These are phyloP conservation scores for Condylura cristata DNA, from an alignment of 2,113 vertebrate genomes.

Conservation along the genomic window DNA sequence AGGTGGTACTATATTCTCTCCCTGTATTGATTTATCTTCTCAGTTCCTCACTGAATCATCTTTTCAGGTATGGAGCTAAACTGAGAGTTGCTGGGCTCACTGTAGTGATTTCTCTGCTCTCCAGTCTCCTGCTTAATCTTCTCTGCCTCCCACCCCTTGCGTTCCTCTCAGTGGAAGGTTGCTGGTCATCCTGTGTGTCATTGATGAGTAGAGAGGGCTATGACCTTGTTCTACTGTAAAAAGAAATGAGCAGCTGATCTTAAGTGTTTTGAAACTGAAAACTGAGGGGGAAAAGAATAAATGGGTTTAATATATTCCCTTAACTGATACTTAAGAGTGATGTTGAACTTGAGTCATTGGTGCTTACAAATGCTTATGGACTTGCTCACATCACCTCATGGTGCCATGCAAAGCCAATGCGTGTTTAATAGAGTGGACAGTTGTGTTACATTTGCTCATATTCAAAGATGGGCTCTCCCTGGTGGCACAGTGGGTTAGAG, in stretches of 20 bases:
- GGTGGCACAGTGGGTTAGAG: too few species aligned
- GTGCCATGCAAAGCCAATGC: not conserved
- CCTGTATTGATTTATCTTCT: not conserved
- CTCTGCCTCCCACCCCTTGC: rapidly evolving
- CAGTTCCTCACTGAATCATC: not conserved
- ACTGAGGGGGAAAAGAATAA: not conserved
- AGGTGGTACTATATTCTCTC: not conserved
- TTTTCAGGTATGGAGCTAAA: too few species aligned
- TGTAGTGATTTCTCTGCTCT: not conserved
- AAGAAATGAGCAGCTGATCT: not conserved
- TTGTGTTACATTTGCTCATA: not conserved
- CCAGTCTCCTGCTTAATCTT: not conserved
- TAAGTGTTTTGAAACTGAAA: not conserved
- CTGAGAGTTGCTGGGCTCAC: rapidly evolving
- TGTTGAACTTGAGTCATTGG: not conserved
- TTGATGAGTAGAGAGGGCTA: not conserved
- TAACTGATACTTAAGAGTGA: not conserved
- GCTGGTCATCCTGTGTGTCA: not conserved
- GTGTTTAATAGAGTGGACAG: not conserved
- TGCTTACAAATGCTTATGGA: not conserved
- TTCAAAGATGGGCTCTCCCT: too few species aligned
- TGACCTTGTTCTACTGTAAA: not conserved
- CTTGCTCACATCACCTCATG: not conserved
- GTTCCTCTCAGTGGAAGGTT: too few species aligned
- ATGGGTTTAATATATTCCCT: not conserved